Conservation (phyloP, 2,113 vertebrate genomes). For the Halcyon malimbica region DNA sequence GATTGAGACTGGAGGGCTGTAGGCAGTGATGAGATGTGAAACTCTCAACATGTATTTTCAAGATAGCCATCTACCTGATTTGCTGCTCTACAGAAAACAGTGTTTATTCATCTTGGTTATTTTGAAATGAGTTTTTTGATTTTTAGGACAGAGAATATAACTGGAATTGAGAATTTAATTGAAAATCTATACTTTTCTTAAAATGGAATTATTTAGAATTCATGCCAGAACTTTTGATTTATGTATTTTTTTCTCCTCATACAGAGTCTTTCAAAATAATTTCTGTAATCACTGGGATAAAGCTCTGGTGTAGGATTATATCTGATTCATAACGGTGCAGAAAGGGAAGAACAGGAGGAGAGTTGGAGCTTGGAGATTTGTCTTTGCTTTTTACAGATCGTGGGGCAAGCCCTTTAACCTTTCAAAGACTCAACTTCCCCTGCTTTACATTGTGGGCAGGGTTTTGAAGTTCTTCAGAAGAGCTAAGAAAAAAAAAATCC, state of each 20-base stretch:
- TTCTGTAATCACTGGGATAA: slow-evolving; percentile 6
- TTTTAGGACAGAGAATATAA: background rate
- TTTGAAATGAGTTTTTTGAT: background rate
- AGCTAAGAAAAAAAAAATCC: background rate
- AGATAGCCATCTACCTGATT: background rate
- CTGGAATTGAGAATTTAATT: background rate
- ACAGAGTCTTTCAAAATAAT: background rate
- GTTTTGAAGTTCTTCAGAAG: background rate
- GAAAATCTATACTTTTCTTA: background rate
- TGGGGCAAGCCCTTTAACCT: background rate
- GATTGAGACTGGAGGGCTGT: background rate
- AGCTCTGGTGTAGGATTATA: background rate
- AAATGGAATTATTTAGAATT: background rate
- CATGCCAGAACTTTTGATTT: background rate
- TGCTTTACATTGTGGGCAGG: background rate
- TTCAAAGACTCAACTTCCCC: background rate
- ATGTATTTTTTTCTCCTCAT: background rate
- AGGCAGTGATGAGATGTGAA: slow-evolving; percentile 16
- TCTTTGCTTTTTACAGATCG: slow-evolving; percentile 30
- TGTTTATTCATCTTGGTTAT: background rate
- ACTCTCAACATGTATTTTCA: background rate
- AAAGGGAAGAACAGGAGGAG: background rate
- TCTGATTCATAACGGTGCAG: background rate
- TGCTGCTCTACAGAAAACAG: background rate
- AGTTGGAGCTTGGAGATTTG: background rate